Evolutionary conservation across 2,888 invertebrate species (phyloP).

Genomic region (Exocentrus adspersus): DNA sequence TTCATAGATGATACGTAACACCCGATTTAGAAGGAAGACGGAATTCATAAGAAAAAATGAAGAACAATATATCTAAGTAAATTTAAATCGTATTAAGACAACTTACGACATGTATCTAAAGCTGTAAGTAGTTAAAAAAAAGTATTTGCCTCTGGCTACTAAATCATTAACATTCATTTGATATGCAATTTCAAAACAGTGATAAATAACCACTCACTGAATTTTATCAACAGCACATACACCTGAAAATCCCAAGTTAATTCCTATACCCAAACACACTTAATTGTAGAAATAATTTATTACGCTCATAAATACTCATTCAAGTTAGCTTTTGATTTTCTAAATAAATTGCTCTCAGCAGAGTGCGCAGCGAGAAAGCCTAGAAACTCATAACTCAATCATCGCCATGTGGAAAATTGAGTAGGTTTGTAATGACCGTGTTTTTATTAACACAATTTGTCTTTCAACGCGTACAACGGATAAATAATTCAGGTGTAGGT

Average conservation of each 20-base stretch:
- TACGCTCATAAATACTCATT: slow-evolving; percentile 28
- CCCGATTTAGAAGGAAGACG: too few species aligned
- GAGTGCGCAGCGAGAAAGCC: slow-evolving; percentile 12
- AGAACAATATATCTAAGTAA: too few species aligned
- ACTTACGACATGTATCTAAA: too few species aligned
- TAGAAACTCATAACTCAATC: slow-evolving; percentile 30
- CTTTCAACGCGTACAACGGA: slow-evolving; percentile 21
- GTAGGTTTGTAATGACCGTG: slow-evolving; percentile 29
- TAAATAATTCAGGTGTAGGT: slow-evolving; percentile 15
- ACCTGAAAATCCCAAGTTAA: neutral
- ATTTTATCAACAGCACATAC: neutral
- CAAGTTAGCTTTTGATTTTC: slow-evolving; percentile 30
- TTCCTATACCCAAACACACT: slow-evolving; percentile 5
- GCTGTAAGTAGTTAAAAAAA: too few species aligned
- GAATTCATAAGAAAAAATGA: too few species aligned
- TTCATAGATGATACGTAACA: neutral
- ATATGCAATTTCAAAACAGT: too few species aligned
- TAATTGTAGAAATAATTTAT: slow-evolving; percentile 33
- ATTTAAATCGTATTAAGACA: too few species aligned
- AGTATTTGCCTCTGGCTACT: too few species aligned
- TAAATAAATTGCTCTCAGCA: slow-evolving; percentile 25
- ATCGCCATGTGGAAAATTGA: slow-evolving; percentile 19
- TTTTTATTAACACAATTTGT: slow-evolving; percentile 32
- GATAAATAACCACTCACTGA: neutral
- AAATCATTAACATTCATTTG: too few species aligned